Conservation (phyloP, 2,888 invertebrate genomes). For the Alloplasta piceator region DNA sequence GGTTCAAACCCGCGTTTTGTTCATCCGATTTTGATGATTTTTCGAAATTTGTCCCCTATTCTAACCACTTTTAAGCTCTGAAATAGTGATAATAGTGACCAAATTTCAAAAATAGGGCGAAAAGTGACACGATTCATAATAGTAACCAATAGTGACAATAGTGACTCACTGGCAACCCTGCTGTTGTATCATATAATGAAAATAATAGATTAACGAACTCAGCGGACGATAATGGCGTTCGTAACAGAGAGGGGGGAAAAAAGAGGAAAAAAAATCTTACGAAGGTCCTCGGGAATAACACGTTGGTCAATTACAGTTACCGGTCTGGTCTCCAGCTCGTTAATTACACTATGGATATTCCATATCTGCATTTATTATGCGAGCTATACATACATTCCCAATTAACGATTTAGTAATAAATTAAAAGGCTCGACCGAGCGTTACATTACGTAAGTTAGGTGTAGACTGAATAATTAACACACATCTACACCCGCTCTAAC, state of each 20-base stretch:
- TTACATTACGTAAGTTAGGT: slow-evolving; percentile 71
- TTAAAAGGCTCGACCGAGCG: slow-evolving; percentile 72
- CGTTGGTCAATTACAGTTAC: slow-evolving; percentile 57
- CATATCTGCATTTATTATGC: not conserved
- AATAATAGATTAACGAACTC: slow-evolving; percentile 55
- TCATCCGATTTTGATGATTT: too few species aligned
- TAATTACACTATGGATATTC: slow-evolving; percentile 39
- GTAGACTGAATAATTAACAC: slow-evolving; percentile 61
- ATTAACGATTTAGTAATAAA: slow-evolving; percentile 76
- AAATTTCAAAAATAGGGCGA: too few species aligned
- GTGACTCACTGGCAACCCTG: too few species aligned
- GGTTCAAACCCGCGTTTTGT: too few species aligned
- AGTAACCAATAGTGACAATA: too few species aligned
- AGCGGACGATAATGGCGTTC: slow-evolving; percentile 8
- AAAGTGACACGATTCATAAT: too few species aligned
- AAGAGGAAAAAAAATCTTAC: slow-evolving; percentile 20
- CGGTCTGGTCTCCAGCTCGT: slow-evolving; percentile 24
- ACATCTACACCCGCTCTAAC: slow-evolving; percentile 71
- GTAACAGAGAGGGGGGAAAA: slow-evolving; percentile 3
- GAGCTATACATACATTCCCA: slow-evolving; percentile 40
- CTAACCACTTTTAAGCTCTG: too few species aligned
- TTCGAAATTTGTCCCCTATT: too few species aligned
- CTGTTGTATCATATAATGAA: not conserved
- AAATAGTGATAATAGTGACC: too few species aligned
- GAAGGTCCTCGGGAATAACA: slow-evolving; percentile 40